Evolutionary conservation across 1,140 invertebrate species (phyloP), one percentile per base, ranked within the genome.

Genomic region (Coelopa frigida): DNA sequence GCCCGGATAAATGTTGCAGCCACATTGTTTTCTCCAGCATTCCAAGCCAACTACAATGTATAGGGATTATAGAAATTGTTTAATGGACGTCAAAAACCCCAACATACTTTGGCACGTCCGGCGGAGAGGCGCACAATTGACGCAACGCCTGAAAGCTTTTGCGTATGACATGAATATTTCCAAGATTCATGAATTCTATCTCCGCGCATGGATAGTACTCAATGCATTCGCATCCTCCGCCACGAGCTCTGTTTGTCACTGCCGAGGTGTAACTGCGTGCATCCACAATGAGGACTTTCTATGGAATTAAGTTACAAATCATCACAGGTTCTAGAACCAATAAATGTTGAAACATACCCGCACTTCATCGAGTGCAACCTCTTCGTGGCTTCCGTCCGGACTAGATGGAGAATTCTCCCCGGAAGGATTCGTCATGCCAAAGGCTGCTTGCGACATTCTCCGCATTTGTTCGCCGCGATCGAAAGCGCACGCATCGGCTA

Each of bases 101-200:
- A 17, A 70, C 71, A 77, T 72, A 87, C 87, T 87, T 89, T 44
- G 79, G 75, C 65, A 85, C 81, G 66, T 91, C 87, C 1, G 81
- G 72, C 10, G 82, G 76, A 36, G 84, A 78, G 23, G 84, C 80
- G 53, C 87, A 88, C 1, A 95, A 70, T 40, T 81, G 78, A 37
- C 87, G 70, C 21, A 89, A 73, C 21, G 83, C 79, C 44, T 87
- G 83, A 68, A 89, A 89, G 64, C 84, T 87, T 55, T 89, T 90
- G 24, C 94, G 76, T 58, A 98, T 89, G 41, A 87, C 83, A 72
- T 98, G 94, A 51, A 98, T 98, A 72, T 98, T 98, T 39, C 92
- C 87, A 66, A 98, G 73, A 70, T 88, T 89, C 93, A 98, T 97
- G 68, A 96, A 98, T 65, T 93, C 83, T 46, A 98, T 93, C 71